Evolutionary conservation across 2,888 invertebrate genomes (phyloP).

Genomic region (Amblyjoppa proteus): DNA sequence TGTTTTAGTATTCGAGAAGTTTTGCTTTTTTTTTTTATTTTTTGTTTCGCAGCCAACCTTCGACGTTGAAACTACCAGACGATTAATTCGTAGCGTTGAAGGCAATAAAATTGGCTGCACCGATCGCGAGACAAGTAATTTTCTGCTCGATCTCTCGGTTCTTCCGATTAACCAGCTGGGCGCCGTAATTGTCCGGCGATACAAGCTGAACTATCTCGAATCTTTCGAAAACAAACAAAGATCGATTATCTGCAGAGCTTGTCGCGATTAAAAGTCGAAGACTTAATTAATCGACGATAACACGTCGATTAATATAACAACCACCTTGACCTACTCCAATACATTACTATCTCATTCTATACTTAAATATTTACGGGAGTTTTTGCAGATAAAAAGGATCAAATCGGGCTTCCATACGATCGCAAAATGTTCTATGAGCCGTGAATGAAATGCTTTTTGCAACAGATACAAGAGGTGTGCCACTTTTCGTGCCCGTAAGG

Average conservation of each 20-base stretch:
- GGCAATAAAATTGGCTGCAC: neutral
- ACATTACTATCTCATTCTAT: too few species aligned
- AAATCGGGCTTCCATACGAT: neutral
- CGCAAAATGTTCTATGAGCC: neutral
- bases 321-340: neutral
- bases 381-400: neutral
- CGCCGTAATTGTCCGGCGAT: neutral
- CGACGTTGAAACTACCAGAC: constrained; percentile 4
- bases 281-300: neutral
- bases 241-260: neutral
- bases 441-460: neutral
- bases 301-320: neutral
- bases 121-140: constrained; percentile 14
- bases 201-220: neutral
- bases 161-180: neutral
- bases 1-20: neutral
- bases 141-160: neutral
- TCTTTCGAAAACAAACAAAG: neutral
- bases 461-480: neutral
- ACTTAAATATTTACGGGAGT: neutral
- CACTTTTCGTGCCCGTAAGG: too few species aligned
- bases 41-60: constrained; percentile 13
- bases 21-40: neutral
- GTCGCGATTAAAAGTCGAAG: neutral
- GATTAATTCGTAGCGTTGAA: neutral